phyloP scores from a whole-genome alignment of 2,888 invertebrate genomes.

The Eubasilissa splendida region DNA sequence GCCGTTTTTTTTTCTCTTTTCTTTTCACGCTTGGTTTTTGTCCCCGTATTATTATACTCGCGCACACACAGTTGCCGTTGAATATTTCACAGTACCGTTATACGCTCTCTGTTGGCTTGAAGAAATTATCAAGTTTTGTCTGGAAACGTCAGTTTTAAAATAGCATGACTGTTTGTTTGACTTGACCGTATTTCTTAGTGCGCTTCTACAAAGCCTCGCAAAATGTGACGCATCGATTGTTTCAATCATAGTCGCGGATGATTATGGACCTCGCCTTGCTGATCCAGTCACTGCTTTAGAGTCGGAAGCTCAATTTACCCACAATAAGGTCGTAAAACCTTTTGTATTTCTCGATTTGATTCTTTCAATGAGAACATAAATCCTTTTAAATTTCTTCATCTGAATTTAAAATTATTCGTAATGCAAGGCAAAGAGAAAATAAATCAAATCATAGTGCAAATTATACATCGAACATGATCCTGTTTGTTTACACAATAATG shows the following conservation, averaged over 20 bases:
- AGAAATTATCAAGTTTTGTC: constrained; percentile 29
- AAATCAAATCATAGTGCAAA: too few relatives aligned
- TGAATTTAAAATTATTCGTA: too few relatives aligned
- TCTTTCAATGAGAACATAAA: too few relatives aligned
- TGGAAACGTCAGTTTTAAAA: constrained; percentile 16
- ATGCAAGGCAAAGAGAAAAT: too few relatives aligned
- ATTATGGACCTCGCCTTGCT: background rate
- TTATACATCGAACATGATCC: too few relatives aligned
- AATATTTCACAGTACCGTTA: background rate
- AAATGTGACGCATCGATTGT: background rate
- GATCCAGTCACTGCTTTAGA: background rate
- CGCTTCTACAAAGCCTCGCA: background rate
- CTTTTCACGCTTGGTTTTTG: too few relatives aligned
- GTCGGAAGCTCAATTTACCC: background rate
- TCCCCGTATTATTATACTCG: too few relatives aligned
- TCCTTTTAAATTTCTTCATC: too few relatives aligned
- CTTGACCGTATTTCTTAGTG: background rate
- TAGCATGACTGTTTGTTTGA: constrained; percentile 20
- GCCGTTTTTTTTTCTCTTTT: too few relatives aligned
- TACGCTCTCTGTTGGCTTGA: background rate
- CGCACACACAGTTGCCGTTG: too few relatives aligned
- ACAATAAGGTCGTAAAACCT: constrained; percentile 3
- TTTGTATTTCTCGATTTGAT: background rate
- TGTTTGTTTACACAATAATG: too few relatives aligned
- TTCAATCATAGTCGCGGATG: background rate